Conservation (phyloP, 1,140 invertebrate species). For the Plectrocnemia conspersa region DNA sequence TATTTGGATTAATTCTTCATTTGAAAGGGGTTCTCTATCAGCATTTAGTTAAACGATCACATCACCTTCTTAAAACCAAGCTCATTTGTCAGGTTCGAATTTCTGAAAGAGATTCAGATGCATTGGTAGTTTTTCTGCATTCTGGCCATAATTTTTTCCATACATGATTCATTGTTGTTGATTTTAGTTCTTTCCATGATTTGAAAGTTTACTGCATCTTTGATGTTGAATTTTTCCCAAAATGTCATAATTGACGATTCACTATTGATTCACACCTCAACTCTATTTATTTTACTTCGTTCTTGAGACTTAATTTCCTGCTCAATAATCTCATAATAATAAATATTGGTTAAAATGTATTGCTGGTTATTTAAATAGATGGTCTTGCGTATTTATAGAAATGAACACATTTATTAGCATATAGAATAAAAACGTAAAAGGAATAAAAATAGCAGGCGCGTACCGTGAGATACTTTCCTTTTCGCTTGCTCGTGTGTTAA, state of each 20-base stretch:
- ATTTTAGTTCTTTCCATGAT: slow-evolving; percentile 33
- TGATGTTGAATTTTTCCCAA: slow-evolving; percentile 32
- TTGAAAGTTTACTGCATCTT: slow-evolving; percentile 25
- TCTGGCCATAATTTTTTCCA: slow-evolving; percentile 36
- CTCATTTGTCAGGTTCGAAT: slow-evolving; percentile 10
- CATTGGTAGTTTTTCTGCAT: slow-evolving; percentile 27
- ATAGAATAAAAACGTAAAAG: too few species aligned
- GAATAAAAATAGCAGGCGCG: too few species aligned
- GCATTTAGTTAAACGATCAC: slow-evolving; percentile 33
- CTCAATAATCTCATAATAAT: too few species aligned
- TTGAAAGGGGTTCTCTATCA: slow-evolving; percentile 33
- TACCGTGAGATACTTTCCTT: too few species aligned
- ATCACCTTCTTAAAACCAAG: slow-evolving; percentile 34
- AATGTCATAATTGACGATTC: slow-evolving; percentile 12
- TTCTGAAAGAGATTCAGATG: slow-evolving; percentile 28
- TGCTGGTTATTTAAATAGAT: too few species aligned
- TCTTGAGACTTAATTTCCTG: too few species aligned
- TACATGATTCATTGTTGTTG: slow-evolving; percentile 31
- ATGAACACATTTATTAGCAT: too few species aligned
- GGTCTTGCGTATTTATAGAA: too few species aligned
- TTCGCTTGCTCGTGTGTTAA: too few species aligned
- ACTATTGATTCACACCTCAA: background rate
- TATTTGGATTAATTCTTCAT: slow-evolving; percentile 33
- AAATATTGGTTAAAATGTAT: too few species aligned
- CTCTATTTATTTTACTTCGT: too few species aligned